These are phyloP conservation scores for Lamproptera curius DNA, from an alignment of 2,888 invertebrate genomes.

Conservation along the genomic window DNA sequence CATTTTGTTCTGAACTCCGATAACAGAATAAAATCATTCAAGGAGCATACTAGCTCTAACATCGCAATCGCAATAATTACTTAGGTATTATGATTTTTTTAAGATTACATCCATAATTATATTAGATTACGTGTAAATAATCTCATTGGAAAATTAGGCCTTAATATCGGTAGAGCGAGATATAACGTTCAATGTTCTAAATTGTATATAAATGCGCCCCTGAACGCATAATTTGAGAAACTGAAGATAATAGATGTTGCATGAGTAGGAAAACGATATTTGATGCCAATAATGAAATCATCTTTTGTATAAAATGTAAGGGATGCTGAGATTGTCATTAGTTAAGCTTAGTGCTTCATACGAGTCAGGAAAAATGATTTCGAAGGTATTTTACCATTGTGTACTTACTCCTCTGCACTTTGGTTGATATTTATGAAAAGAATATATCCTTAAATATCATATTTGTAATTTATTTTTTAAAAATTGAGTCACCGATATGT, in stretches of 20 bases:
- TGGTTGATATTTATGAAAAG: no score
- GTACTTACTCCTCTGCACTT: no score
- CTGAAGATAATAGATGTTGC: conserved; percentile 16
- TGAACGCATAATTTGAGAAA: conserved; percentile 20
- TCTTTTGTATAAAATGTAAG: conserved; percentile 14
- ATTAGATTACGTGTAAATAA: background rate
- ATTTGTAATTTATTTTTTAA: no score
- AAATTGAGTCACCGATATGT: no score
- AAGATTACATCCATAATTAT: no score
- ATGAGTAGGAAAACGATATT: conserved; percentile 14
- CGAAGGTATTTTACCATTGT: conserved; percentile 25
- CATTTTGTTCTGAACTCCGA: background rate
- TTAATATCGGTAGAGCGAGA: conserved; percentile 1
- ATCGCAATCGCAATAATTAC: background rate
- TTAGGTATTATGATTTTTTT: background rate
- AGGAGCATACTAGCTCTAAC: background rate
- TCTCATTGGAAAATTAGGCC: conserved; percentile 8
- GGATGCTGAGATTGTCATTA: conserved; percentile 13
- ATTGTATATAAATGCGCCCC: conserved; percentile 12
- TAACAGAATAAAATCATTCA: background rate
- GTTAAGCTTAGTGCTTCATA: conserved; percentile 6
- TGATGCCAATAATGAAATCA: conserved; percentile 11
- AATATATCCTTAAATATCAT: no score
- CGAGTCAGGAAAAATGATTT: conserved; percentile 24
- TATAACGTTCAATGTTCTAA: conserved; percentile 9